A percentile compares a stretch with the other conserved stretches of the same genome.
These are phyloP conservation scores for Microtus ochrogaster DNA, from an alignment of 2,113 vertebrate species.

Conservation along the genomic window DNA sequence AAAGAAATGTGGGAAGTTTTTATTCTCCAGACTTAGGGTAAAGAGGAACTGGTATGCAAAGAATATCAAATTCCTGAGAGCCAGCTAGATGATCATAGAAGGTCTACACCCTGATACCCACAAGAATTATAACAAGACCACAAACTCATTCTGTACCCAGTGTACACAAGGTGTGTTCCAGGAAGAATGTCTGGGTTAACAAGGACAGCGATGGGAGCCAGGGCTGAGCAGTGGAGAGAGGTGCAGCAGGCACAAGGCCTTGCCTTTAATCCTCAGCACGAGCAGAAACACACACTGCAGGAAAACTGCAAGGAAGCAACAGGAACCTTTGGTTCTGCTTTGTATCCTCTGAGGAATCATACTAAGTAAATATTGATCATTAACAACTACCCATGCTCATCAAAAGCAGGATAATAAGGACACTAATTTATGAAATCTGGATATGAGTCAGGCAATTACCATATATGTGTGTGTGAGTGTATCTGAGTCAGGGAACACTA, in stretches of 20 bases:
- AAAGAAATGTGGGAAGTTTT: constrained; percentile 13
- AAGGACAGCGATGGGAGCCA: background rate
- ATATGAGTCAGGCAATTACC: background rate
- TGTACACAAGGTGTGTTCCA: background rate
- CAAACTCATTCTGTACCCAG: background rate
- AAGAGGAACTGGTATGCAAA: background rate
- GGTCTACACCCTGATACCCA: background rate
- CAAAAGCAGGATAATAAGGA: background rate
- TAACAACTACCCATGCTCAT: background rate
- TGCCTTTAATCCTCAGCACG: background rate
- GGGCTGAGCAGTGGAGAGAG: background rate
- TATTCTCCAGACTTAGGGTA: background rate
- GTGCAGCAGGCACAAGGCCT: too few relatives aligned
- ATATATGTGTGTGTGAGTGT: background rate
- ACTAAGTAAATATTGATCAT: constrained; percentile 28
- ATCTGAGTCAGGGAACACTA: background rate
- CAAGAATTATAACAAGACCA: background rate
- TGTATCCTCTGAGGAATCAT: background rate
- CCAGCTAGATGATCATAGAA: background rate
- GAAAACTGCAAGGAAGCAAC: background rate
- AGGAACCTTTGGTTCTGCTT: background rate
- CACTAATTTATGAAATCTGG: constrained; percentile 26
- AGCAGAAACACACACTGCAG: background rate
- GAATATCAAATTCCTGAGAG: background rate
- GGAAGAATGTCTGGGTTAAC: background rate